Evolutionary conservation across 1,140 invertebrate species (phyloP).

Genomic region (Penaeus japonicus): DNA sequence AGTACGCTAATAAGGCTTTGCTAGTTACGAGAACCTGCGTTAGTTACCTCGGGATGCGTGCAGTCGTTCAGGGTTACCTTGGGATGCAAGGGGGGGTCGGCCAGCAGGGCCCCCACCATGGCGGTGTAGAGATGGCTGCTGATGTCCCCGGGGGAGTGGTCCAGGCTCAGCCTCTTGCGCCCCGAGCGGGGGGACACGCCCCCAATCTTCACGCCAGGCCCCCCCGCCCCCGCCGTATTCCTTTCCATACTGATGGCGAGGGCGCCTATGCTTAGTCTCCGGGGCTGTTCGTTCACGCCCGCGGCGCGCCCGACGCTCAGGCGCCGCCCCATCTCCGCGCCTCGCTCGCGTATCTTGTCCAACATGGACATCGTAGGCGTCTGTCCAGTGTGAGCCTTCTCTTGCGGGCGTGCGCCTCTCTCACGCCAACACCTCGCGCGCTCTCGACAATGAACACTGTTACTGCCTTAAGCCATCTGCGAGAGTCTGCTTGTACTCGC

Average conservation of each 20-base stretch:
- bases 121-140: constrained; percentile 49
- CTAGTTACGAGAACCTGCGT: too few species aligned
- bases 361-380: constrained; percentile 42
- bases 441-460: too few species aligned
- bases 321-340: constrained; percentile 53
- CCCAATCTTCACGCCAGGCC: not conserved
- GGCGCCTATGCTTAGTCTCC: constrained; percentile 57
- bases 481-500: too few species aligned
- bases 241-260: constrained; percentile 24
- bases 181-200: constrained; percentile 19
- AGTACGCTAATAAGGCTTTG: too few species aligned
- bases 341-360: constrained; percentile 51
- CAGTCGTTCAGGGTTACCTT: not conserved
- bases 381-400: not conserved
- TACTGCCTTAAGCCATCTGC: too few species aligned
- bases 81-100: constrained; percentile 21
- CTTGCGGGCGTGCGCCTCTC: not conserved
- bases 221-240: not conserved
- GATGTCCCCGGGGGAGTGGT: constrained; percentile 49
- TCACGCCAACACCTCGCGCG: not conserved
- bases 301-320: constrained; percentile 20
- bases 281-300: not conserved
- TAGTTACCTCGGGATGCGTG: not conserved
- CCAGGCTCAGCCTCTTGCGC: constrained; percentile 53
- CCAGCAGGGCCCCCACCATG: constrained; percentile 52